Evolutionary conservation across 2,888 invertebrate species (phyloP).

Genomic region (Mimachlamys varia): DNA sequence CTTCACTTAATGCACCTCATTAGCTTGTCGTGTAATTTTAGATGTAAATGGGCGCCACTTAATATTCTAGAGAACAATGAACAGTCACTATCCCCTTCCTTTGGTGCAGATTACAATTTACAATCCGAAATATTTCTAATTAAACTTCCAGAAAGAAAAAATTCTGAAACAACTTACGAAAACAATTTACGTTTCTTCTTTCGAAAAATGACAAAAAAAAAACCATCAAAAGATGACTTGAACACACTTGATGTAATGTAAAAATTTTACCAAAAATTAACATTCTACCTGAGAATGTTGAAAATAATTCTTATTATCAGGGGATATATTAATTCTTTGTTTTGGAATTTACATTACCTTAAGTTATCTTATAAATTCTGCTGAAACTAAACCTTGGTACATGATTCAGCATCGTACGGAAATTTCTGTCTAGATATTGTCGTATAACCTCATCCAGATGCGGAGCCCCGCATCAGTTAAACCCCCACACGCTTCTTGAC

Average conservation of each 20-base stretch:
- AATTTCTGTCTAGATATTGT: background rate
- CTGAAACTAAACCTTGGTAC: too few species aligned
- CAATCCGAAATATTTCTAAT: background rate
- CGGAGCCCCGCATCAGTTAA: background rate
- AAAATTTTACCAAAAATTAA: background rate
- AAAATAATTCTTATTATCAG: background rate
- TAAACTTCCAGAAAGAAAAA: background rate
- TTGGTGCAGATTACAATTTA: background rate
- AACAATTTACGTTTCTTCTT: background rate
- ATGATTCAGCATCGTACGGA: background rate
- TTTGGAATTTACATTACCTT: too few species aligned
- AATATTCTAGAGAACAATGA: background rate
- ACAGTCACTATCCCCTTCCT: background rate
- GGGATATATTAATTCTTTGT: too few species aligned
- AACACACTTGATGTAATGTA: background rate
- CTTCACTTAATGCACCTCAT: conserved; percentile 1
- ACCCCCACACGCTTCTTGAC: background rate
- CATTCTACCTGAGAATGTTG: background rate
- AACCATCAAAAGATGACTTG: background rate
- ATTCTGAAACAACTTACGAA: background rate
- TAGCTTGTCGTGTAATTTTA: background rate
- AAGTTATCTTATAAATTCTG: too few species aligned
- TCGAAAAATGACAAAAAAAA: background rate
- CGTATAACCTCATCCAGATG: conserved; percentile 3
- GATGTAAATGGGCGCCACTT: background rate